phyloP scores from a whole-genome alignment of 1,140 invertebrate species.

The Brachionus plicatilis region DNA sequence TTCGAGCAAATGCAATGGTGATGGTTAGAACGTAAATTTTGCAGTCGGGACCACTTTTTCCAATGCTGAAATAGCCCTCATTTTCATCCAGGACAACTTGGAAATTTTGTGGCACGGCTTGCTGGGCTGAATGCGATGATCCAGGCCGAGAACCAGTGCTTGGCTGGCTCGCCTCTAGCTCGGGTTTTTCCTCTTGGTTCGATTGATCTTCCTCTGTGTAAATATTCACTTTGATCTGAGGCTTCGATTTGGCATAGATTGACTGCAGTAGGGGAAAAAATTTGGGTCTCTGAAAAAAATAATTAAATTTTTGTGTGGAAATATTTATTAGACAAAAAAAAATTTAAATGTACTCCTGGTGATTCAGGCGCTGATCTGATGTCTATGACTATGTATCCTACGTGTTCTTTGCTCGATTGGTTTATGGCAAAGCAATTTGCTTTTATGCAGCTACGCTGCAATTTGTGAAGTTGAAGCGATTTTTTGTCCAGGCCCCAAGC shows the following conservation, averaged over 20 bases:
- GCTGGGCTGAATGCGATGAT: background rate
- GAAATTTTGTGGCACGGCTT: conserved; percentile 44
- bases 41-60: conserved; percentile 48
- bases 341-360: conserved; percentile 44
- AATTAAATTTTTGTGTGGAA: background rate
- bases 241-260: conserved; percentile 56
- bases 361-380: conserved; percentile 53
- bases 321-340: background rate
- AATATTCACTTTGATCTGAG: conserved; percentile 54
- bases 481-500: conserved; percentile 59
- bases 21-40: conserved; percentile 55
- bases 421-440: conserved; percentile 56
- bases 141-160: background rate
- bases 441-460: conserved; percentile 53
- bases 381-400: conserved; percentile 59
- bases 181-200: conserved; percentile 41
- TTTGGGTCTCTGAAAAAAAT: conserved; percentile 47
- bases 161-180: conserved; percentile 16
- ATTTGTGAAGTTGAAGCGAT: conserved; percentile 55
- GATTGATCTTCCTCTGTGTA: conserved; percentile 54
- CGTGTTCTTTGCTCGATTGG: conserved; percentile 46
- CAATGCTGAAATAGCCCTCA: conserved; percentile 56
- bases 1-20: conserved; percentile 55
- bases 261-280: conserved; percentile 57
- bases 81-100: conserved; percentile 53